Conservation (phyloP, 2,113 vertebrate species). For the Istiophorus platypterus region DNA sequence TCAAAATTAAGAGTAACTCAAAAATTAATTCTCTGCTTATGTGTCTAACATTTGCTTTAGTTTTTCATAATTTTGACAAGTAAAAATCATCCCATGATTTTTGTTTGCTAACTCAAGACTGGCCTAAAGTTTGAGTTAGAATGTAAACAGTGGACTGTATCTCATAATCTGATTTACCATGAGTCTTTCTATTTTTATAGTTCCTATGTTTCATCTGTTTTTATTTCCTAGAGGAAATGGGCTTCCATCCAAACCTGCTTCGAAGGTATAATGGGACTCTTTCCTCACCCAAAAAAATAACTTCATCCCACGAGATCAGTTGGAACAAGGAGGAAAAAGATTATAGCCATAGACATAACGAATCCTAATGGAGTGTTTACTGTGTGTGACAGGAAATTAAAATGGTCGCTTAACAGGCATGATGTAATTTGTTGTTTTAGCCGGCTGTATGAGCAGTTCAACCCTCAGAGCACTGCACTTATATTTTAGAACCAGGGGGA, state of each 20-base stretch:
- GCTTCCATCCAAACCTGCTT: neutral
- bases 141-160: neutral
- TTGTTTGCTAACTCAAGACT: neutral
- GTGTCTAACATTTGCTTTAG: neutral
- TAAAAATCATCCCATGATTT: neutral
- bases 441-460: conserved; percentile 15
- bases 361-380: conserved; percentile 70
- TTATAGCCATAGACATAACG: conserved; percentile 55
- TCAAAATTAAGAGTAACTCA: neutral
- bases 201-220: neutral
- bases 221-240: neutral
- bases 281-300: neutral
- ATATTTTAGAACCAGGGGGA: neutral
- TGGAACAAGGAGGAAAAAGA: conserved; percentile 40
- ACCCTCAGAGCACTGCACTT: neutral
- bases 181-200: neutral
- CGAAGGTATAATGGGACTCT: neutral
- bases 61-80: neutral
- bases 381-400: conserved; percentile 73
- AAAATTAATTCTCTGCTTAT: too few species aligned
- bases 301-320: conserved; percentile 39
- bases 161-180: neutral
- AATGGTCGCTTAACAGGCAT: conserved; percentile 62
- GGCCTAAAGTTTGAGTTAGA: neutral
- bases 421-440: conserved; percentile 67